Conservation (phyloP, 2,113 vertebrate genomes). For the Gasterosteus aculeatus region DNA sequence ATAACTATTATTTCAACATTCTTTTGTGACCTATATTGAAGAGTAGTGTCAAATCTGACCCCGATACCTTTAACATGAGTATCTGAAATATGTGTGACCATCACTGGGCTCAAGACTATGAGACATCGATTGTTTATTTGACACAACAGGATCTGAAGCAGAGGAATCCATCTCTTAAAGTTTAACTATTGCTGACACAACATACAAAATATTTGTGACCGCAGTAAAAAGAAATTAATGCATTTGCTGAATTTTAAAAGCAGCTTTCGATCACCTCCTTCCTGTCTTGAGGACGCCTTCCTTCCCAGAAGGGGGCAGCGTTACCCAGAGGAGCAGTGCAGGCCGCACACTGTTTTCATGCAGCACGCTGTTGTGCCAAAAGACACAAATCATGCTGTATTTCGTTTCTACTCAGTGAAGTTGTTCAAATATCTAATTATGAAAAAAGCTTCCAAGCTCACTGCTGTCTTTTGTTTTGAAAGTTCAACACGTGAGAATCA, state of each 20-base stretch:
- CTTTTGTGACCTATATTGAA: slow-evolving; percentile 34
- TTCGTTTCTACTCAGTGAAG: not conserved
- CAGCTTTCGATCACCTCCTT: not conserved
- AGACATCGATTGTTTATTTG: slow-evolving; percentile 47
- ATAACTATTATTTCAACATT: not conserved
- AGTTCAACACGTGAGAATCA: not conserved
- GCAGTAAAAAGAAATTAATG: not conserved
- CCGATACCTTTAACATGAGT: slow-evolving; percentile 37
- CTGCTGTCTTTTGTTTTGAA: not conserved
- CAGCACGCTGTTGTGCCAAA: not conserved
- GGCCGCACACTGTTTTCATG: not conserved
- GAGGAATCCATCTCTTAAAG: not conserved
- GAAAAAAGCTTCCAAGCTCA: not conserved
- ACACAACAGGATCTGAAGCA: not conserved
- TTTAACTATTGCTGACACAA: not conserved
- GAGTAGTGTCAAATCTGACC: slow-evolving; percentile 31
- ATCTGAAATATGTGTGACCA: slow-evolving; percentile 42
- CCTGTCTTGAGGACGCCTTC: slow-evolving; percentile 7
- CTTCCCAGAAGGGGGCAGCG: slow-evolving; percentile 76
- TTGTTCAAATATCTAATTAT: not conserved
- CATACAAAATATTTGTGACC: not conserved
- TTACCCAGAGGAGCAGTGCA: slow-evolving; percentile 29
- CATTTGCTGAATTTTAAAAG: not conserved
- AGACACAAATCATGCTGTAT: not conserved
- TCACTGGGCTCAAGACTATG: slow-evolving; percentile 30